Evolutionary conservation across 2,113 vertebrate species (phyloP).

Genomic region (Ciconia boyciana): DNA sequence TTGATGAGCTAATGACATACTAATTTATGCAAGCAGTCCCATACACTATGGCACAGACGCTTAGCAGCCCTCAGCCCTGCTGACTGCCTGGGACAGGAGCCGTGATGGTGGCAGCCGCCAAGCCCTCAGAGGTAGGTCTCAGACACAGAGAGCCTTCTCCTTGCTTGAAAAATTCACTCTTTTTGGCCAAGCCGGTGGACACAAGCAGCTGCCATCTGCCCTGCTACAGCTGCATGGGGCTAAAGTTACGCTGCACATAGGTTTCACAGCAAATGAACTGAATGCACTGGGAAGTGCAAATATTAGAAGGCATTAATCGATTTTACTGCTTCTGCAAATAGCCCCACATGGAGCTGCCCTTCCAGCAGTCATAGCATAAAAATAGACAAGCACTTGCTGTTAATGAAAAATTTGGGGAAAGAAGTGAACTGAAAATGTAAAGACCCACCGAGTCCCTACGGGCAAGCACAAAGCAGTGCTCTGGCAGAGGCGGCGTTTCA

Average conservation of each 20-base stretch:
- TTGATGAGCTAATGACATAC: fast-evolving
- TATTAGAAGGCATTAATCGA: neutral
- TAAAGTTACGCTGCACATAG: neutral
- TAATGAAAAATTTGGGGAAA: neutral
- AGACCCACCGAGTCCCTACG: neutral
- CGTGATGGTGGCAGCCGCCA: fast-evolving
- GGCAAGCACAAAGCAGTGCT: fast-evolving
- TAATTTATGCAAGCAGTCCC: neutral
- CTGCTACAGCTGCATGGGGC: fast-evolving
- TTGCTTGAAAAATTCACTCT: neutral
- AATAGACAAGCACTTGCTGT: neutral
- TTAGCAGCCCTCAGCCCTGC: neutral
- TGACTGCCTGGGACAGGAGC: neutral
- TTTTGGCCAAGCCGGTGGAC: fast-evolving
- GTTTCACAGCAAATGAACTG: neutral
- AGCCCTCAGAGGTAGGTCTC: no score
- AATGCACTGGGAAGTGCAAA: fast-evolving
- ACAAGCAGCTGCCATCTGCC: neutral
- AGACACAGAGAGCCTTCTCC: neutral
- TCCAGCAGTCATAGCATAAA: neutral
- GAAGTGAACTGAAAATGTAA: neutral
- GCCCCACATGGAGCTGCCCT: fast-evolving
- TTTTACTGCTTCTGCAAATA: neutral
- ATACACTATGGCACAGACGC: fast-evolving
- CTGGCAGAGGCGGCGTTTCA: fast-evolving